phyloP scores from a whole-genome alignment of 1,140 invertebrate species.

The Spodoptera litura region DNA sequence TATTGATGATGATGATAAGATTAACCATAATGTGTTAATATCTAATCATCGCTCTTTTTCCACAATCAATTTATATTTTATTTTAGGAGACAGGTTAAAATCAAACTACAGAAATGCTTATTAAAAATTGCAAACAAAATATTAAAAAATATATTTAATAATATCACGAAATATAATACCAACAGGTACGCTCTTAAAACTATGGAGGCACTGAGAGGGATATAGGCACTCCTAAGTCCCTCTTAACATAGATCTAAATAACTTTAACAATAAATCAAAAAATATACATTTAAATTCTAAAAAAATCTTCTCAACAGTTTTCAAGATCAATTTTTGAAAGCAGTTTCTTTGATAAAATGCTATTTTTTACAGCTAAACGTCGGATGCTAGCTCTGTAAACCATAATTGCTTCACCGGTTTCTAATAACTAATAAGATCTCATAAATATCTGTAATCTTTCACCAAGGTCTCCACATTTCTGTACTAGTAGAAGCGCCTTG shows the following conservation, averaged over 20 bases:
- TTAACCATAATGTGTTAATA: too few species aligned
- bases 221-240: conserved; percentile 10
- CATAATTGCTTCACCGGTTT: too few species aligned
- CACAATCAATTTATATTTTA: too few species aligned
- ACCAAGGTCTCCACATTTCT: conserved; percentile 82
- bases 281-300: conserved; percentile 1
- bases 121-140: conserved; percentile 44
- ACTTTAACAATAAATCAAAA: conserved; percentile 7
- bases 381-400: too few species aligned
- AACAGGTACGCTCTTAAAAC: conserved; percentile 68
- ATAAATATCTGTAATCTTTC: conserved; percentile 21
- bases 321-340: conserved; percentile 29
- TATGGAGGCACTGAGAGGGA: conserved; percentile 44
- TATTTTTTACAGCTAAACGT: neutral
- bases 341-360: neutral
- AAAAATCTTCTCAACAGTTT: neutral
- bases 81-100: neutral
- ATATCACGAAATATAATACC: conserved; percentile 59
- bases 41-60: too few species aligned
- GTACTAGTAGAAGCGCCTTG: conserved; percentile 68
- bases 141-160: conserved; percentile 52
- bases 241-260: conserved; percentile 18
- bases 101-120: conserved; percentile 1
- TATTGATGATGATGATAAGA: too few species aligned
- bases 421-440: too few species aligned